Evolutionary conservation across 2,888 invertebrate species (phyloP), one percentile per base, ranked within the genome.

Genomic region (Notodonta ziczac): DNA sequence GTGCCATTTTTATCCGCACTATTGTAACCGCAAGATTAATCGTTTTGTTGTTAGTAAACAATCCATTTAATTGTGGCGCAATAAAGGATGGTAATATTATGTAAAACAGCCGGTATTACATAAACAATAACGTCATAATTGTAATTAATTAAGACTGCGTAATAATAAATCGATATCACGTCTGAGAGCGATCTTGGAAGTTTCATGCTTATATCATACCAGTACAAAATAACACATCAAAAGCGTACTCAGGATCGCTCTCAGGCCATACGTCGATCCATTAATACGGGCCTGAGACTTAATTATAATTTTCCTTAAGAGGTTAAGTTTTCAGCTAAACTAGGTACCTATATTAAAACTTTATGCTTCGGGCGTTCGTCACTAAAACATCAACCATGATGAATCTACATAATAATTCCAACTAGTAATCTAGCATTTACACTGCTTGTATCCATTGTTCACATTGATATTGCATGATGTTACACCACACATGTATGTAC

Each of bases 1-100:
- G 60, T 58, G 58, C 70, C 56, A 67, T 69, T 73, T 72, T 66
- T 69, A 69, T 69, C 62, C n/a, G 53, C 54, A 63, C 61, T 69
- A 77, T 67, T 67, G 70, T 66, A 67, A 67, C 60, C 59, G 60
- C 62, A 66, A 66, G 67, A 74, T 73, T 73, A 70, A 72, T 72
- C 63, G 66, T 57, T 57, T 60, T 63, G 60, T 64, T 65, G 58
- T 61, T 60, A 63, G 63, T 55, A 55, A 56, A 50, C 46, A 59
- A 12, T 59, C 44, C 54, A 65, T 58, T n/a, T 7, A 65, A 56
- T 58, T 62, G 64, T 61, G 56, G 58, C 61, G 53, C 57, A 24
- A 1, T 2, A 1, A 53, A 53, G 9, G 24, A 24, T 51, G 16
- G 16, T 4, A 14, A 24, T 5, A 24, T 24, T 16, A 51, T 51